Percentiles rank a stretch among this genome's conserved stretches.
Conservation (phyloP, 2,113 vertebrate genomes). For the Zosterops hypoxanthus region DNA sequence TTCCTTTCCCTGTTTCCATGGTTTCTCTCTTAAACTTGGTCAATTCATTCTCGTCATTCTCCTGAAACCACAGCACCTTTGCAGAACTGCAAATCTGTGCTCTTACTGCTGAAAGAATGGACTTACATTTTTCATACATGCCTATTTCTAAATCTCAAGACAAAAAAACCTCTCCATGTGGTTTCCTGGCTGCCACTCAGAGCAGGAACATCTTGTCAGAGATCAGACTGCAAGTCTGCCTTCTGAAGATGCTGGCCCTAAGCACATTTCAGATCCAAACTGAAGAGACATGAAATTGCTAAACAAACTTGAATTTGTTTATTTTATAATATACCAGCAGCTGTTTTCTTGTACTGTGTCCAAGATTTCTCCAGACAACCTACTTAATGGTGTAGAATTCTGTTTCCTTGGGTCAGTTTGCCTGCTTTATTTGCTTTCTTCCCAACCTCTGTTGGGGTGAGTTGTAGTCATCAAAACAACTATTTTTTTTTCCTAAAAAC, state of each 20-base stretch:
- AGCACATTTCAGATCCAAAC: constrained; percentile 22
- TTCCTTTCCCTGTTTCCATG: neutral
- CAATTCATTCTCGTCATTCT: neutral
- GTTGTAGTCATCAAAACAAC: neutral
- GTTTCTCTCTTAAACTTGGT: neutral
- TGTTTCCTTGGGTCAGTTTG: neutral
- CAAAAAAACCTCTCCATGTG: neutral
- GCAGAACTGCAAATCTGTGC: neutral
- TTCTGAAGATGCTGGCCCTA: constrained; percentile 27
- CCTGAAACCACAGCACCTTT: neutral
- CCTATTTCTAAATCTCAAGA: constrained; percentile 2
- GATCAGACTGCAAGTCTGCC: constrained; percentile 10
- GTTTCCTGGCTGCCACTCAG: constrained; percentile 16
- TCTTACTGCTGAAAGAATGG: neutral
- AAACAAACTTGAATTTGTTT: constrained; percentile 61
- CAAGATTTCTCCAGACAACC: neutral
- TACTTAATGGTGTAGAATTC: neutral
- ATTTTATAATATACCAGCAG: constrained; percentile 39
- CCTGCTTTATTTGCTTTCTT: neutral
- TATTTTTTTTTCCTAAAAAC: neutral
- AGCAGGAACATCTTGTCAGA: constrained; percentile 38
- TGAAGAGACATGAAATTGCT: constrained; percentile 37
- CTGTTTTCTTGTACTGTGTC: constrained; percentile 31
- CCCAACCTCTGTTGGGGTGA: neutral
- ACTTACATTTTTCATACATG: neutral